These are phyloP conservation scores for Pseudobourletiella spinata DNA, from an alignment of 1,140 invertebrate species.

Conservation along the genomic window DNA sequence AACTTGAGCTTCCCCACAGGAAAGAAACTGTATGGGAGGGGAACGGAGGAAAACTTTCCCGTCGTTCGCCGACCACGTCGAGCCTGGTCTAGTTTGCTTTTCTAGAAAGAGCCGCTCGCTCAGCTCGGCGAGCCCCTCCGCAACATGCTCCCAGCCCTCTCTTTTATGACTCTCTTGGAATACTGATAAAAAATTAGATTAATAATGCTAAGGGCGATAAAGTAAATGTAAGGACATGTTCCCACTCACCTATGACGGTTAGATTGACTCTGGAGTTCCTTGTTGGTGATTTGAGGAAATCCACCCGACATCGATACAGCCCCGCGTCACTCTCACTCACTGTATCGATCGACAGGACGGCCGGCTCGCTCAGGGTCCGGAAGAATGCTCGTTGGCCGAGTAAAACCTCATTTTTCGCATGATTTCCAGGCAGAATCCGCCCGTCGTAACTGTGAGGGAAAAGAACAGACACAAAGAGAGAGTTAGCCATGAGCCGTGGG, in stretches of 20 bases:
- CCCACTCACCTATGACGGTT: conserved; percentile 70
- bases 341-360: conserved; percentile 53
- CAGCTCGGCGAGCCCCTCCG: too few species aligned
- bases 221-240: too few species aligned
- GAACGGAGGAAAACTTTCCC: too few species aligned
- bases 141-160: too few species aligned
- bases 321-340: conserved; percentile 59
- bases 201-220: too few species aligned
- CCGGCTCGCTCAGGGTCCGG: conserved; percentile 45
- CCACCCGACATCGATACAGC: conserved; percentile 60
- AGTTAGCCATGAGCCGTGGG: neutral
- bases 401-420: conserved; percentile 48
- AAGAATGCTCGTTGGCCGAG: conserved; percentile 51
- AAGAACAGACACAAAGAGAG: conserved; percentile 7
- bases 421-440: conserved; percentile 46
- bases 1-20: too few species aligned
- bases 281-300: conserved; percentile 70
- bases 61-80: too few species aligned
- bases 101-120: too few species aligned
- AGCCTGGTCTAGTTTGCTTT: too few species aligned
- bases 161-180: too few species aligned
- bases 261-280: conserved; percentile 68
- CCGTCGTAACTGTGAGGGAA: conserved; percentile 56
- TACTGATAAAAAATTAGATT: too few species aligned
- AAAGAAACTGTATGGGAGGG: too few species aligned